Base-by-base conservation (phyloP, 1,140 invertebrate species). In the Pectinophora gossypiella region DNA sequence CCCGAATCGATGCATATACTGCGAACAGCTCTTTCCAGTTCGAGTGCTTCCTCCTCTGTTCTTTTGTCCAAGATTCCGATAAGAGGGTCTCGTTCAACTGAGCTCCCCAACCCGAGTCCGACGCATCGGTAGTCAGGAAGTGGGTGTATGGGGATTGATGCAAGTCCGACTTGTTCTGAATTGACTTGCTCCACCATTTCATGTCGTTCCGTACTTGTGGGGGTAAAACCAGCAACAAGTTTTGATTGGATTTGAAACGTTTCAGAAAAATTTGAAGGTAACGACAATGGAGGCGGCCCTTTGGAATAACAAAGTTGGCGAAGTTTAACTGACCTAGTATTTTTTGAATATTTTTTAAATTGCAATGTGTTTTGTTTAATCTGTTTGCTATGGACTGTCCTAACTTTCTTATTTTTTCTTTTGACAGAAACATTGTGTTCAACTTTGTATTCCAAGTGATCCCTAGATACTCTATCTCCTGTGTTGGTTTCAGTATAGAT, bases 211-310 rank as follows among this genome's bases (percentile, higher is more conserved):
- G 19, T 2, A 51, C 54, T 19, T 18, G 7, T 23, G 10, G 9
- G 5, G 47, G 20, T 7, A 60, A n/a, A 3, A 23, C 19, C 16
- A 50, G n/a, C 3, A 5, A 40, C 36, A 38, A 4, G 4, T 4
- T n/a, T n/a, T 38, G 7, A 15, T 38, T 38, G 7, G 6, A 51
- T 54, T 20, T 50, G 59, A 27, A 59, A 18, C 22, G 40, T 16
- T 46, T 54, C 9, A 16, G 40, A 49, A 19, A 65, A 36, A 45
- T 19, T 19, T 50, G 53, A 13, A 65, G 36, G 21, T 27, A 12
- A n/a, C 48, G 27, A 10, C 18, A 51, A 19, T 49, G 54, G 5
- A 60, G 54, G 1, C 54, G 64, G 90, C 89, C 19, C 89, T 86
- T 49, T 87, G 64, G 15, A 4, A 19, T 19, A 3, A 38, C 36